Evolutionary conservation across 2,113 vertebrate species (phyloP).

Genomic region (Paramisgurnus dabryanus): DNA sequence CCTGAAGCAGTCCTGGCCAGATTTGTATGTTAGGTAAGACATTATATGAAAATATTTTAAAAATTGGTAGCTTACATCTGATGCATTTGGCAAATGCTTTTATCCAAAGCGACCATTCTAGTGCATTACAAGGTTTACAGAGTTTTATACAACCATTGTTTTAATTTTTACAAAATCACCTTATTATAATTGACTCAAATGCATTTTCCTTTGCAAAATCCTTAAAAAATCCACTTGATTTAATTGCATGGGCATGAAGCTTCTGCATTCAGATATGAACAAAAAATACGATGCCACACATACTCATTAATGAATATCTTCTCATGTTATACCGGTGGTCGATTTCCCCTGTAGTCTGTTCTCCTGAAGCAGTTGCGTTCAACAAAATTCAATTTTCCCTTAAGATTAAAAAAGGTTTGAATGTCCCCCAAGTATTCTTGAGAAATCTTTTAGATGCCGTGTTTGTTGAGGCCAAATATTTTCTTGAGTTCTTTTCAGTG

Average conservation of each 20-base stretch:
- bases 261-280: not conserved
- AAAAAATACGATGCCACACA: not conserved
- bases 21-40: too few relatives aligned
- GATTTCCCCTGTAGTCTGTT: constrained; percentile 16
- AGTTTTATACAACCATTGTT: too few relatives aligned
- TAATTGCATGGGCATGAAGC: not conserved
- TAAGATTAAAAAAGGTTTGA: constrained; percentile 36
- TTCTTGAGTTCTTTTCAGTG: constrained; percentile 36
- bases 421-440: constrained; percentile 13
- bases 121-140: too few relatives aligned
- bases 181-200: too few relatives aligned
- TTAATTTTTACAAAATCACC: too few relatives aligned
- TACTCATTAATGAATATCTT: constrained; percentile 23
- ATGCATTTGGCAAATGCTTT: too few relatives aligned
- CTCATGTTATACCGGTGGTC: constrained; percentile 6
- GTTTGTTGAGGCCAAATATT: constrained; percentile 17
- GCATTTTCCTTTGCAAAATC: not conserved
- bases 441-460: constrained; percentile 31
- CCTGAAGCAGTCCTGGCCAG: too few relatives aligned
- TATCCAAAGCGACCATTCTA: too few relatives aligned
- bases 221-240: not conserved
- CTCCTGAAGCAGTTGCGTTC: constrained; percentile 19
- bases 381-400: constrained; percentile 26
- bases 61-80: too few relatives aligned
- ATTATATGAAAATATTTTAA: too few relatives aligned